A percentile compares a stretch with the other conserved stretches of the same genome.
phyloP scores from a whole-genome alignment of 2,113 vertebrate genomes.

The Misgurnus mizolepis region DNA sequence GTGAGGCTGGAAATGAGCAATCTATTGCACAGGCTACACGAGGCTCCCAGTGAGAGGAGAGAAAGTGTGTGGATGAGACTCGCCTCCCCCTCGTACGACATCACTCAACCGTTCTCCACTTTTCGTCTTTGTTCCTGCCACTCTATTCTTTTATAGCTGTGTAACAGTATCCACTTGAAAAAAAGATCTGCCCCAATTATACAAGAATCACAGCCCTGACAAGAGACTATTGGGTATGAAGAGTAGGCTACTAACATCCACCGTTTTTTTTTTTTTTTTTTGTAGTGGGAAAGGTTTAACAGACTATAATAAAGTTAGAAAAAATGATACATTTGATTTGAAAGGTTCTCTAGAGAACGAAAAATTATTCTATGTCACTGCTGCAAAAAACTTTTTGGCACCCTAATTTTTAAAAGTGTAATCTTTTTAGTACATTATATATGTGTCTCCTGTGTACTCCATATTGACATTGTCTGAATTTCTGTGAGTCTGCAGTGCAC shows the following conservation, averaged over 20 bases:
- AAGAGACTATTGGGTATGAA: slow-evolving; percentile 32
- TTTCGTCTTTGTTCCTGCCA: slow-evolving; percentile 4
- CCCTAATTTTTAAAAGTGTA: no score
- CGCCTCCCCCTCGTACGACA: background rate
- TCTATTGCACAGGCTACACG: slow-evolving; percentile 22
- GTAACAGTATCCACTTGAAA: slow-evolving; percentile 38
- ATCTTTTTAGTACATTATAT: no score
- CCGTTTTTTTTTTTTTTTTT: no score
- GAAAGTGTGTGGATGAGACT: background rate
- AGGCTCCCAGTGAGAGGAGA: background rate
- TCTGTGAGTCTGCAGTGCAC: background rate
- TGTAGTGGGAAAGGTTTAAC: no score
- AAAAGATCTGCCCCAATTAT: slow-evolving; percentile 25
- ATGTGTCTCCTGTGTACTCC: background rate
- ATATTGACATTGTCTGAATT: background rate
- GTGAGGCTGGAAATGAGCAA: slow-evolving; percentile 44
- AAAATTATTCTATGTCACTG: no score
- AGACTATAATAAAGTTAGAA: no score
- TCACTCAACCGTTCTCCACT: slow-evolving; percentile 9
- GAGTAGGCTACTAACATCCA: background rate
- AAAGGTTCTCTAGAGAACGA: no score
- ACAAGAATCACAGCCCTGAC: slow-evolving; percentile 19
- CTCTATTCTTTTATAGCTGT: slow-evolving; percentile 22
- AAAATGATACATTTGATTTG: no score
- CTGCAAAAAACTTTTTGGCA: no score